phyloP scores from a whole-genome alignment of 2,113 vertebrate species.

The Salvator merianae region DNA sequence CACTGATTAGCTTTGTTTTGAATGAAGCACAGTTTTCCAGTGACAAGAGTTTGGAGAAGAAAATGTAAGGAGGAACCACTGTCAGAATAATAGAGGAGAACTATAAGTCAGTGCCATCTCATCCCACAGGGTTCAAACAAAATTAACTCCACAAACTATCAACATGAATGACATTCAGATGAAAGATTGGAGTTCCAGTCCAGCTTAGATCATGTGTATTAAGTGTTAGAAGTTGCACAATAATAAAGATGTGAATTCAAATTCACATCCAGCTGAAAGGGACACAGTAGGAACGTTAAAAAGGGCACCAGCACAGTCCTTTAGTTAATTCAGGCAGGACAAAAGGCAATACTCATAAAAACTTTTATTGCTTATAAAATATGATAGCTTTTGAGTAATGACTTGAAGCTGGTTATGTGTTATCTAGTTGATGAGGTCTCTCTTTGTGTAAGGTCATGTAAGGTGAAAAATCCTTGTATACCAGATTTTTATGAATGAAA shows the following conservation, averaged over 20 bases:
- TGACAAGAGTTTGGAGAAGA: neutral
- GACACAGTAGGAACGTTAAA: neutral
- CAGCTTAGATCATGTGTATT: neutral
- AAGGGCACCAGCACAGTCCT: too few relatives aligned
- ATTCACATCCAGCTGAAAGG: neutral
- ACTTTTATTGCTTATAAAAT: too few relatives aligned
- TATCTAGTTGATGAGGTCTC: too few relatives aligned
- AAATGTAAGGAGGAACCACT: neutral
- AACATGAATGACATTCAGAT: neutral
- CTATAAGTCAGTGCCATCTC: neutral
- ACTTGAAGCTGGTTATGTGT: too few relatives aligned
- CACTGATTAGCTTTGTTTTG: neutral
- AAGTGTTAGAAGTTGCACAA: too few relatives aligned
- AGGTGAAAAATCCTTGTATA: too few relatives aligned
- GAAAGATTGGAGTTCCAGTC: neutral
- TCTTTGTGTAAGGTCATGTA: too few relatives aligned
- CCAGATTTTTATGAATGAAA: too few relatives aligned
- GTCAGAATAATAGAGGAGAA: neutral
- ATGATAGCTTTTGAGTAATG: too few relatives aligned
- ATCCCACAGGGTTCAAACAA: neutral
- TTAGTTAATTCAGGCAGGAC: too few relatives aligned
- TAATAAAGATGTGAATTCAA: neutral
- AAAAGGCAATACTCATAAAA: too few relatives aligned
- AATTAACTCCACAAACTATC: neutral
- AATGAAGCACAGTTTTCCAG: neutral